Conservation (phyloP, 2,113 vertebrate species). For the Noctilio leporinus region DNA sequence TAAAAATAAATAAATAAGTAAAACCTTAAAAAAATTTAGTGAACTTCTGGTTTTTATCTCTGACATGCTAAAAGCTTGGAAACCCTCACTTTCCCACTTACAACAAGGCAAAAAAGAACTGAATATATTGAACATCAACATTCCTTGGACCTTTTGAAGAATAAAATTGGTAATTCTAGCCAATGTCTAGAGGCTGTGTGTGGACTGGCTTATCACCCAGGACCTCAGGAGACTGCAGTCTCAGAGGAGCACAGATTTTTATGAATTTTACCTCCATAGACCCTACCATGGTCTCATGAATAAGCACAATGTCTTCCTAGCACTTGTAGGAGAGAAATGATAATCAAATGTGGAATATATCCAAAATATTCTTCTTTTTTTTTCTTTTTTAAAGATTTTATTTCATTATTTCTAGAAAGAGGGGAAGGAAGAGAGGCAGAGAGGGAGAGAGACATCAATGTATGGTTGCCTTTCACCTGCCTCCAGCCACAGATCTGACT, state of each 20-base stretch:
- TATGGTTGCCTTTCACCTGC: no score
- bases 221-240: not conserved
- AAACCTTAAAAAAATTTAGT: not conserved
- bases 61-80: not conserved
- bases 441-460: no score
- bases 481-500: no score
- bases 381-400: no score
- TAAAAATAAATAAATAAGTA: no score
- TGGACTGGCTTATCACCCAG: not conserved
- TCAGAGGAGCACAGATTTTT: not conserved
- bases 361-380: no score
- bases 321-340: not conserved
- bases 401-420: no score
- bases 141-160: not conserved
- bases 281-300: accelerated
- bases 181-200: not conserved
- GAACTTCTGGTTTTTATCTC: not conserved
- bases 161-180: not conserved
- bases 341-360: not conserved
- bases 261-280: not conserved
- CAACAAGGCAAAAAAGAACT: not conserved
- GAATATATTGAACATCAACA: not conserved
- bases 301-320: not conserved
- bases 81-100: not conserved
- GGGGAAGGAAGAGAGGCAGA: no score